Percentiles rank a stretch among this genome's conserved stretches.
These are phyloP conservation scores for Dinocampus coccinellae DNA, from an alignment of 2,888 invertebrate species.

Conservation along the genomic window DNA sequence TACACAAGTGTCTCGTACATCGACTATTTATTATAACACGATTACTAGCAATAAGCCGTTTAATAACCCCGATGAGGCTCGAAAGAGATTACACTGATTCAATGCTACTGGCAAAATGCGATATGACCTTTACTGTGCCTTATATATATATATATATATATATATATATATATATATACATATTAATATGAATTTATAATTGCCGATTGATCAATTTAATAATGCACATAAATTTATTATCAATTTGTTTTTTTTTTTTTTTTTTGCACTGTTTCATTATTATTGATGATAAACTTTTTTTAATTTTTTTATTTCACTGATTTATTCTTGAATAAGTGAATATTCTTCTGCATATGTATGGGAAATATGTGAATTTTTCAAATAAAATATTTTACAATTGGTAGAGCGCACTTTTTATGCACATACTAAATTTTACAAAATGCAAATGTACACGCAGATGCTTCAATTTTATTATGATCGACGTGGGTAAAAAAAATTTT, in stretches of 20 bases:
- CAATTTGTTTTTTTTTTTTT: background rate
- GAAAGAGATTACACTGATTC: conserved; percentile 55
- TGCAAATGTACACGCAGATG: conserved; percentile 38
- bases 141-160: background rate
- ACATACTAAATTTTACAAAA: background rate
- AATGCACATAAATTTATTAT: background rate
- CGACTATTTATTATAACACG: conserved; percentile 46
- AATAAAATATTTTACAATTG: conserved; percentile 9
- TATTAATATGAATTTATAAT: background rate
- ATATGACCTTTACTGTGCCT: conserved; percentile 47
- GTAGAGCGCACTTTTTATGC: background rate
- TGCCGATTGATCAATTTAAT: background rate
- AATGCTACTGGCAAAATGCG: conserved; percentile 41
- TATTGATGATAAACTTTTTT: too few species aligned
- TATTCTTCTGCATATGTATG: conserved; percentile 54
- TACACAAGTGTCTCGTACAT: background rate
- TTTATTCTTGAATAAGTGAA: background rate
- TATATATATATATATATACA: too few species aligned
- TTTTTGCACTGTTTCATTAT: background rate
- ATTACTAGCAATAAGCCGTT: conserved; percentile 55
- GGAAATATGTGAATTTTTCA: conserved; percentile 21
- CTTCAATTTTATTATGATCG: conserved; percentile 10
- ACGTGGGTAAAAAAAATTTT: background rate
- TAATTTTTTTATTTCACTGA: background rate
- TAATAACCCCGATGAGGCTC: conserved; percentile 44